A percentile compares a stretch with the other conserved stretches of the same genome.
Evolutionary conservation across 2,797 vertebrate genomes (phyloP).

Genomic region (Monodelphis domestica): DNA sequence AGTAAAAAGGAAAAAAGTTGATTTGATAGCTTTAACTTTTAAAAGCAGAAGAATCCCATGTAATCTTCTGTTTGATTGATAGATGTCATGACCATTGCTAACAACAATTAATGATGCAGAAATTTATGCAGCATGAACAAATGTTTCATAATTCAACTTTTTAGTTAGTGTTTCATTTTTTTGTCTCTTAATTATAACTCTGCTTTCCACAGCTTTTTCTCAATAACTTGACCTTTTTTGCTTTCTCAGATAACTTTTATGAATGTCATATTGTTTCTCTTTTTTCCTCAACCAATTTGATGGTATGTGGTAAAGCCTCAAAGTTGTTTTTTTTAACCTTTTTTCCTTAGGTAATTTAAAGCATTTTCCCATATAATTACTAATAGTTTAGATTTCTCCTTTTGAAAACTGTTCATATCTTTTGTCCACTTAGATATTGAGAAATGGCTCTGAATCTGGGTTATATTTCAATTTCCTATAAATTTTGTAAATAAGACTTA

Average conservation of each 20-base stretch:
- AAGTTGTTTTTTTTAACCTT: background rate
- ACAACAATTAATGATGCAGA: background rate
- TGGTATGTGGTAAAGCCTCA: background rate
- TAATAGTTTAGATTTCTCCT: background rate
- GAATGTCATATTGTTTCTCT: background rate
- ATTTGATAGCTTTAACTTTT: background rate
- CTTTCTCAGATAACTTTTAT: background rate
- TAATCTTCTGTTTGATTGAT: background rate
- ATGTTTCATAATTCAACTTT: background rate
- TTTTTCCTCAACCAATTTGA: background rate
- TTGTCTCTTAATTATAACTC: background rate
- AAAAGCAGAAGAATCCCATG: background rate
- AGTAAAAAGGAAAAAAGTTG: background rate
- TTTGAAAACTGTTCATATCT: background rate
- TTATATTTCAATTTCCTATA: background rate
- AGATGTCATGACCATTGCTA: background rate
- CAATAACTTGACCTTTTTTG: no score
- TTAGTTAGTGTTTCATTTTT: background rate
- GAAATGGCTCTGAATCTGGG: background rate
- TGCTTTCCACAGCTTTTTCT: background rate
- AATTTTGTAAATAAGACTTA: background rate
- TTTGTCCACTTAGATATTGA: background rate
- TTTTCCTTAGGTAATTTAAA: background rate
- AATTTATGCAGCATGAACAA: background rate
- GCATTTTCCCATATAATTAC: background rate